These are phyloP conservation scores for Abramis brama DNA, from an alignment of 2,113 vertebrate species.

Conservation along the genomic window DNA sequence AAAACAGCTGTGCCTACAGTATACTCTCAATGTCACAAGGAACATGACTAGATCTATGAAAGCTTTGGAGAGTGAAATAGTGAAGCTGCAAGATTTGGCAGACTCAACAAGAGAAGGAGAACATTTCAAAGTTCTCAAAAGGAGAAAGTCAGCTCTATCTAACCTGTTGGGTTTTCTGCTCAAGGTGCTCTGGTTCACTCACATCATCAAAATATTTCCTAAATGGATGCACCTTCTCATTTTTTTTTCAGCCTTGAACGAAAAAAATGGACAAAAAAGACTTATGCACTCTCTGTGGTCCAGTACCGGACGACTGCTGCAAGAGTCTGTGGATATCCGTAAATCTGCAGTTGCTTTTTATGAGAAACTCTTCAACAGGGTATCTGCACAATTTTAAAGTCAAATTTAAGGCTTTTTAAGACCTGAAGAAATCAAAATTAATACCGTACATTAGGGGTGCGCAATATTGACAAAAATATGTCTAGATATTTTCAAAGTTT, in stretches of 20 bases:
- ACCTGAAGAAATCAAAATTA: no score
- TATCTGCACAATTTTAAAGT: no score
- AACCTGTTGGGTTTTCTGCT: neutral
- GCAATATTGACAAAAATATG: no score
- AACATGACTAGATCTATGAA: neutral
- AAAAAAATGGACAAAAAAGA: neutral
- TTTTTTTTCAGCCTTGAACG: neutral
- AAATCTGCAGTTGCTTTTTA: no score
- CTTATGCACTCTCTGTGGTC: neutral
- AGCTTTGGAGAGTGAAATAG: neutral
- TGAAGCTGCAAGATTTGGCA: neutral
- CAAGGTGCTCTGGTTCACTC: neutral
- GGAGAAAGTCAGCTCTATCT: neutral
- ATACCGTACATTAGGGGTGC: no score
- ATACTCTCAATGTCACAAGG: neutral
- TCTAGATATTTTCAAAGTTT: no score
- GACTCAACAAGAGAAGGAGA: neutral
- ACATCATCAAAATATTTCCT: neutral
- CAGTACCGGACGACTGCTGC: no score
- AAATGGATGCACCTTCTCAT: slow-evolving; percentile 7
- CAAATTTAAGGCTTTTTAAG: no score
- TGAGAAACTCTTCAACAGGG: no score
- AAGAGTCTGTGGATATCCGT: no score
- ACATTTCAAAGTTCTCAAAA: neutral
- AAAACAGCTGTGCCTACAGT: neutral